Conservation (phyloP, 2,888 invertebrate species). For the Drosophila subquinaria region DNA sequence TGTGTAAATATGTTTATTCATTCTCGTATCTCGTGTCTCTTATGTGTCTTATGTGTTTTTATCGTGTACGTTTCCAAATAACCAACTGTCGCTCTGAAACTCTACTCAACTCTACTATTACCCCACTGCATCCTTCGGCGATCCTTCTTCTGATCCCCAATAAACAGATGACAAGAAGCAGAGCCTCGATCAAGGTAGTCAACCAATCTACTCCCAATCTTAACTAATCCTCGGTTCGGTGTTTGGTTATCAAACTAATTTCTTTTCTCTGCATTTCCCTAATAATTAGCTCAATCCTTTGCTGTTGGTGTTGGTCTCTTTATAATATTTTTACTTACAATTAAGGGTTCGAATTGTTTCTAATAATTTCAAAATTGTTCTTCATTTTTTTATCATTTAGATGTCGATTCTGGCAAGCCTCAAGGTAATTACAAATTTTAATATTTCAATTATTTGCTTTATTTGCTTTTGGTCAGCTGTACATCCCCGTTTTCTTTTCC, state of each 20-base stretch:
- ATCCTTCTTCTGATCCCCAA: slow-evolving; percentile 36
- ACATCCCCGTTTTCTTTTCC: neutral
- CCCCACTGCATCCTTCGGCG: slow-evolving; percentile 34
- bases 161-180: slow-evolving; percentile 81
- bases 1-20: slow-evolving; percentile 52
- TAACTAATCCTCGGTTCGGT: slow-evolving; percentile 22
- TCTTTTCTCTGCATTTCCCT: slow-evolving; percentile 2
- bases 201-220: slow-evolving; percentile 31
- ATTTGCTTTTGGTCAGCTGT: slow-evolving; percentile 22
- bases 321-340: neutral
- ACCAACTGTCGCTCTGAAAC: slow-evolving; percentile 42
- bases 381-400: slow-evolving; percentile 62
- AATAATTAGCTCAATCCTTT: slow-evolving; percentile 4
- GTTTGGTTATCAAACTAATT: slow-evolving; percentile 19
- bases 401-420: slow-evolving; percentile 79
- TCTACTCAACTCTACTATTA: slow-evolving; percentile 50
- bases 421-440: slow-evolving; percentile 78
- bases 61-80: slow-evolving; percentile 46
- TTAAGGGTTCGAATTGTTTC: slow-evolving; percentile 2
- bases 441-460: slow-evolving; percentile 29
- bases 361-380: slow-evolving; percentile 23
- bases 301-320: slow-evolving; percentile 27
- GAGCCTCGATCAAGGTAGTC: slow-evolving; percentile 82
- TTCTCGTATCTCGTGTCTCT: neutral
- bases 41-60: slow-evolving; percentile 48